A percentile compares a stretch with the other conserved stretches of the same genome.
phyloP scores from a whole-genome alignment of 2,797 vertebrate genomes.

The Microctenopoma steveboyesi region DNA sequence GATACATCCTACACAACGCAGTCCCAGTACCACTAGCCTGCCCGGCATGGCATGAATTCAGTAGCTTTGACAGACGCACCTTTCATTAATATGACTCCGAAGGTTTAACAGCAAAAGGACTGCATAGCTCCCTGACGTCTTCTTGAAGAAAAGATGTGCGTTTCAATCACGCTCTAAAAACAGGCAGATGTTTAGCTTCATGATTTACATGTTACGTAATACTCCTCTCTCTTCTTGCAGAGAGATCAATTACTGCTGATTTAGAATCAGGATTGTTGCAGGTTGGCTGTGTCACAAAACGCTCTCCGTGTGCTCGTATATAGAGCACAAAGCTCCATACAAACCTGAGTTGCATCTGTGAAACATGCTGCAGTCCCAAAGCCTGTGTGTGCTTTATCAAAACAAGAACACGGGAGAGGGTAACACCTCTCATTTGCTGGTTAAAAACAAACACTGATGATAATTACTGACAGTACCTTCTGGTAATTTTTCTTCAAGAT shows the following conservation, averaged over 20 bases:
- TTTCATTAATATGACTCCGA: background rate
- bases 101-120: background rate
- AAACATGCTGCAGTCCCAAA: background rate
- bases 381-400: background rate
- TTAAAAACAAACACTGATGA: slow-evolving; percentile 7
- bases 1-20: slow-evolving; percentile 13
- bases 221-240: background rate
- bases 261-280: too few species aligned
- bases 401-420: background rate
- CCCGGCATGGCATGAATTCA: background rate
- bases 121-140: background rate
- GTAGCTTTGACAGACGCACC: slow-evolving; percentile 1
- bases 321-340: background rate
- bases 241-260: background rate
- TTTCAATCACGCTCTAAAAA: background rate
- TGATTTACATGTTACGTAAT: too few species aligned
- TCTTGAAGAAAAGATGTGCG: background rate
- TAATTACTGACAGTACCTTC: background rate
- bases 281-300: background rate
- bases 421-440: background rate
- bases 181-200: background rate
- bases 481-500: background rate
- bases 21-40: background rate
- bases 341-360: slow-evolving; percentile 1
- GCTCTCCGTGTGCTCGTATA: background rate